A percentile compares a stretch with the other conserved stretches of the same genome.
These are phyloP conservation scores for Stylophora pistillata DNA, from an alignment of 64 coral and sea anemone genomes.

Conservation along the genomic window DNA sequence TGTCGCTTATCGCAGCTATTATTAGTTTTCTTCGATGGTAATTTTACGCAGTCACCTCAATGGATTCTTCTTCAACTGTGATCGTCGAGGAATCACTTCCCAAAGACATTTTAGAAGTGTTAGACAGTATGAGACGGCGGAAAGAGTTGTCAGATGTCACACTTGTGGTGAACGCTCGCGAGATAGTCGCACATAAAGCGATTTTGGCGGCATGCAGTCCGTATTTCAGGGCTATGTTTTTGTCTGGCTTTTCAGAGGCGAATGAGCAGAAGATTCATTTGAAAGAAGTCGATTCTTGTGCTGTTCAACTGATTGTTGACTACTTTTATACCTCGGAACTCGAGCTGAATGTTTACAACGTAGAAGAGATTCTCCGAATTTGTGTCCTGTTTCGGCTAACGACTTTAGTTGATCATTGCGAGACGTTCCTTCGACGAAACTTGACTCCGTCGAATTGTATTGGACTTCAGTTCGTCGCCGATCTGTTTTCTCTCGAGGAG, in stretches of 20 bases:
- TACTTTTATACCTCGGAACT: conserved; percentile 96
- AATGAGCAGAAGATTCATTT: conserved; percentile 73
- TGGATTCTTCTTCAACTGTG: conserved; percentile 76
- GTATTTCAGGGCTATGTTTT: conserved; percentile 98
- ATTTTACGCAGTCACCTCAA: neutral
- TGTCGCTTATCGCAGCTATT: neutral
- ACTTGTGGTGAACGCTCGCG: conserved; percentile 56
- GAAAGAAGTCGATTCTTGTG: conserved; percentile 71
- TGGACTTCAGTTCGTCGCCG: conserved; percentile 88
- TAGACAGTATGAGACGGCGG: conserved; percentile 82
- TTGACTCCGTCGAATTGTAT: conserved; percentile 91
- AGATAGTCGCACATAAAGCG: conserved; percentile 74
- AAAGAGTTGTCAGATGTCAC: conserved; percentile 88
- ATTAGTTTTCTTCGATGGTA: neutral
- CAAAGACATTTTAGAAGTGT: conserved; percentile 71
- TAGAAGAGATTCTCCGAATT: conserved; percentile 85
- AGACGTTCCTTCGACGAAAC: conserved; percentile 92
- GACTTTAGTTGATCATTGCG: conserved; percentile 86
- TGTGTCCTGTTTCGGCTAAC: conserved; percentile 82
- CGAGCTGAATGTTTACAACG: conserved; percentile 76
- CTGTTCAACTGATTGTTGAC: conserved; percentile 75
- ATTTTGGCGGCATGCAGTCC: conserved; percentile 97
- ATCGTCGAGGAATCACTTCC: conserved; percentile 78
- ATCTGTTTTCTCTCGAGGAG: conserved; percentile 74
- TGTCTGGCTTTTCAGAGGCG: conserved; percentile 91